Evolutionary conservation across 1,140 invertebrate genomes (phyloP).

Genomic region (Lordiphosa clarofinis): DNA sequence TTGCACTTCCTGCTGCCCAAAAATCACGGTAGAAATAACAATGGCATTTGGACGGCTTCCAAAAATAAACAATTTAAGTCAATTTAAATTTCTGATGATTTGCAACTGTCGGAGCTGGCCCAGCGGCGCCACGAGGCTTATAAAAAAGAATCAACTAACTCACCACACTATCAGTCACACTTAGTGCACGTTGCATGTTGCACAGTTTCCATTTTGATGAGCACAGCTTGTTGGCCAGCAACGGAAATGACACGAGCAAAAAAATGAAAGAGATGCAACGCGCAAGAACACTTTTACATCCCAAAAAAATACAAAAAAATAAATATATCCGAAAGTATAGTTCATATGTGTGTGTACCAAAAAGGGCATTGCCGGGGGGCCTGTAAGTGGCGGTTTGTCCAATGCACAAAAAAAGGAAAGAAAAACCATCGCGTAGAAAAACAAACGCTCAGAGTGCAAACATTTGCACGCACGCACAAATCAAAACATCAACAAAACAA

Average conservation of each 20-base stretch:
- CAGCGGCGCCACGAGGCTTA: slow-evolving; percentile 23
- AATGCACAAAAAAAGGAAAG: slow-evolving; percentile 27
- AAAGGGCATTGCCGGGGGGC: slow-evolving; percentile 21
- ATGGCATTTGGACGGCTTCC: slow-evolving; percentile 22
- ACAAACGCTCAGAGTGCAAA: slow-evolving; percentile 67
- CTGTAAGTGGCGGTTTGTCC: slow-evolving; percentile 14
- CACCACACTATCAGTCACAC: slow-evolving; percentile 76
- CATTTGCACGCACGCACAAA: slow-evolving; percentile 76
- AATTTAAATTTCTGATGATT: slow-evolving; percentile 77
- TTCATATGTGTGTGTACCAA: slow-evolving; percentile 24
- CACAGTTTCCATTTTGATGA: slow-evolving; percentile 77
- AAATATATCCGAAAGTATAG: slow-evolving; percentile 12
- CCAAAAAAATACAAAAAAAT: slow-evolving; percentile 34
- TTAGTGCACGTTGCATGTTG: slow-evolving; percentile 71
- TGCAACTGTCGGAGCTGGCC: slow-evolving; percentile 66
- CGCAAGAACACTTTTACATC: slow-evolving; percentile 45
- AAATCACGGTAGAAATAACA: slow-evolving; percentile 57
- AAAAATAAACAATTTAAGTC: slow-evolving; percentile 74
- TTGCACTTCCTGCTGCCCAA: slow-evolving; percentile 33
- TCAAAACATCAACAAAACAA: slow-evolving; percentile 74
- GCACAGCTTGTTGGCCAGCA: slow-evolving; percentile 51
- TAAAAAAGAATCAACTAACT: slow-evolving; percentile 76
- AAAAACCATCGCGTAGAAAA: slow-evolving; percentile 34
- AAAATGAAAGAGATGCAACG: too few relatives aligned
- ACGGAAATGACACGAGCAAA: slow-evolving; percentile 40